Evolutionary conservation across 2,797 vertebrate species (phyloP).

Genomic region (Ceyx erithaca): DNA sequence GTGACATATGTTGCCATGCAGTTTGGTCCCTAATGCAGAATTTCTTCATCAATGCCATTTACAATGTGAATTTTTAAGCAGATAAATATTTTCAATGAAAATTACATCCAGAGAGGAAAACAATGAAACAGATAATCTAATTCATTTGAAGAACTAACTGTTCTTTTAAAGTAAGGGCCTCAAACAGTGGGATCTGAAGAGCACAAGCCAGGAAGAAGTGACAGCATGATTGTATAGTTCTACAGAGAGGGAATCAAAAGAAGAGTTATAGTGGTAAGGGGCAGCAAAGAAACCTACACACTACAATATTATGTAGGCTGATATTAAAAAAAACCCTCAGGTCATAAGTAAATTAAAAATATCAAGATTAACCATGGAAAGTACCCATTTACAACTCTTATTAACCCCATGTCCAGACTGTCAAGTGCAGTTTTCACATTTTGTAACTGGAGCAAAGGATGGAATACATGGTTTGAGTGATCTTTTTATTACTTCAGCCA

Average conservation of each 20-base stretch:
- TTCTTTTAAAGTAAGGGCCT: not conserved
- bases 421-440: not conserved
- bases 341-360: not conserved
- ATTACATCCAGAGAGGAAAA: not conserved
- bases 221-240: not conserved
- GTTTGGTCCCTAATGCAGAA: not conserved
- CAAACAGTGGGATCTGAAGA: not conserved
- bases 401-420: not conserved
- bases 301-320: not conserved
- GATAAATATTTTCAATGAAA: not conserved
- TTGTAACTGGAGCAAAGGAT: not conserved
- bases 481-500: not conserved
- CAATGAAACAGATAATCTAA: not conserved
- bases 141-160: not conserved
- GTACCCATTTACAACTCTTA: not conserved
- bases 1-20: not conserved
- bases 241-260: not conserved
- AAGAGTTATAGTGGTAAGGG: not conserved
- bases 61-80: not conserved
- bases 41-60: not conserved
- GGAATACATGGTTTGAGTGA: not conserved
- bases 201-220: not conserved
- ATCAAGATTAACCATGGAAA: not conserved
- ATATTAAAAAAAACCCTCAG: not conserved
- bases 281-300: not conserved